A percentile compares a stretch with the other conserved stretches of the same genome.
phyloP scores from a whole-genome alignment of 2,113 vertebrate species.

The Dolichotis patagonum region DNA sequence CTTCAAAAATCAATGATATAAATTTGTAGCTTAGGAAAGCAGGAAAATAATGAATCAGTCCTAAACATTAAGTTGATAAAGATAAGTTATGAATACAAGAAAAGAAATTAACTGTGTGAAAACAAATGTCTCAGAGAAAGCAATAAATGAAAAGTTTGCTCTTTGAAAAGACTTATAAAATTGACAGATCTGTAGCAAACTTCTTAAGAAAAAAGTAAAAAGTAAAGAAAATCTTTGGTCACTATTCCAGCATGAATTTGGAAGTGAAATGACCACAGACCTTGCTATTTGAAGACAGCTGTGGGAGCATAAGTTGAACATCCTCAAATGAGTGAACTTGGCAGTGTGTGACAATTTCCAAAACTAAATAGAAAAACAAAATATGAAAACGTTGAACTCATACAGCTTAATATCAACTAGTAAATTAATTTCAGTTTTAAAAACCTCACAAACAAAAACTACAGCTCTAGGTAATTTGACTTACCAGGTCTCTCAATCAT shows the following conservation, averaged over 20 bases:
- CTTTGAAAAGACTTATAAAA: neutral
- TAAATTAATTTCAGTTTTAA: neutral
- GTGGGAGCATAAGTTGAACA: neutral
- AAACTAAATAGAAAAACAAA: neutral
- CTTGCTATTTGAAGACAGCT: neutral
- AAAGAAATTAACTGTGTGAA: neutral
- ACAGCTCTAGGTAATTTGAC: neutral
- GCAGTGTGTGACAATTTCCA: neutral
- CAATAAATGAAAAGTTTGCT: neutral
- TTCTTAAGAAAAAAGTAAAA: neutral
- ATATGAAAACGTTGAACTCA: neutral
- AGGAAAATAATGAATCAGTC: neutral
- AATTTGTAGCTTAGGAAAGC: neutral
- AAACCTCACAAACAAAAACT: neutral
- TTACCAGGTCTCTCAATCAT: too few species aligned
- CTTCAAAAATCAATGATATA: neutral
- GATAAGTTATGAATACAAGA: neutral
- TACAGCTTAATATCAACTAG: neutral
- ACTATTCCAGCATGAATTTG: neutral
- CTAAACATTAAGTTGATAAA: neutral
- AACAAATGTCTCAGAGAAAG: neutral
- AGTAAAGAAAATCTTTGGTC: neutral
- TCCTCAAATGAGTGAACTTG: too few species aligned
- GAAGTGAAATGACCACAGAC: neutral
- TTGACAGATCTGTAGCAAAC: too few species aligned